Conservation (phyloP, 1,140 invertebrate species). For the Panagrolaimus sp. region DNA sequence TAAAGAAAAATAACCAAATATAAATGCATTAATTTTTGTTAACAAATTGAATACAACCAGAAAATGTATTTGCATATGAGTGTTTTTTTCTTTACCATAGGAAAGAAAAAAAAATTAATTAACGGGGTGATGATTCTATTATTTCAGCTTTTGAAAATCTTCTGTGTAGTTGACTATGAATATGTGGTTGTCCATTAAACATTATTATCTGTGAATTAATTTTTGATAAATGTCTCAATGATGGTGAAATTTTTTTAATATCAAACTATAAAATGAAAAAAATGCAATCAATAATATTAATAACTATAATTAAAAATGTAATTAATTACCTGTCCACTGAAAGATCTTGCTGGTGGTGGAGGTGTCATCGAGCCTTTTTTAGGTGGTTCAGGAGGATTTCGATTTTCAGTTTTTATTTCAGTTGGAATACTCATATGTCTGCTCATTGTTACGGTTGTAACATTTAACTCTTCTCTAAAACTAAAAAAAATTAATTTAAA, state of each 20-base stretch:
- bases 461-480: too few relatives aligned
- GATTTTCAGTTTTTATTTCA: too few relatives aligned
- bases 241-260: slow-evolving; percentile 7
- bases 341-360: background rate
- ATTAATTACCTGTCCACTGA: slow-evolving; percentile 6
- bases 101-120: too few relatives aligned
- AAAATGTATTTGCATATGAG: background rate
- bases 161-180: background rate
- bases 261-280: slow-evolving; percentile 5
- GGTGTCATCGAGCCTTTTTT: background rate
- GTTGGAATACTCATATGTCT: too few relatives aligned
- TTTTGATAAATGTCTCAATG: background rate
- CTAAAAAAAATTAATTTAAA: too few relatives aligned
- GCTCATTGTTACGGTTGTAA: too few relatives aligned
- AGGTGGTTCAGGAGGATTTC: background rate
- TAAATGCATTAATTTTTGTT: background rate
- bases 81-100: too few relatives aligned
- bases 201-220: slow-evolving; percentile 10
- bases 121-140: too few relatives aligned
- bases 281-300: background rate
- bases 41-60: background rate
- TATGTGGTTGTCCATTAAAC: slow-evolving; percentile 9
- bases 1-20: background rate
- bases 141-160: too few relatives aligned
- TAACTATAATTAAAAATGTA: too few relatives aligned